A percentile compares a stretch with the other conserved stretches of the same genome.
These are phyloP conservation scores for Thryonomys swinderianus DNA, from an alignment of 2,113 vertebrate genomes.

Conservation along the genomic window DNA sequence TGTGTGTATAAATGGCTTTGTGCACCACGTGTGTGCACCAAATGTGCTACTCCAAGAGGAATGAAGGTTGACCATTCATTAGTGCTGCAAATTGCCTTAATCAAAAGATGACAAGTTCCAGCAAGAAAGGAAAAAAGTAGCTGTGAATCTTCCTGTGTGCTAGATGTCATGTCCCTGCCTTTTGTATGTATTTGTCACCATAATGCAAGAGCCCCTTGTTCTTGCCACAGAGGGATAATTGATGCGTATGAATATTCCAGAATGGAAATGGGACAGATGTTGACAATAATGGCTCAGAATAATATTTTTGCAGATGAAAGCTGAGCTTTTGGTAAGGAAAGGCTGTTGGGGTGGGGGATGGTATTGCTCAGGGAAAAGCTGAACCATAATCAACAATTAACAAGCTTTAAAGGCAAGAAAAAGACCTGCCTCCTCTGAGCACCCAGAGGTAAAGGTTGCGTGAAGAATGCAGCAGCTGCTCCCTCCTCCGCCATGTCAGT, in stretches of 20 bases:
- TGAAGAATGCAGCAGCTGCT: background rate
- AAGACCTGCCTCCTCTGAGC: background rate
- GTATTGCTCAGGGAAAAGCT: constrained; percentile 67
- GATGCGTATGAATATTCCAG: constrained; percentile 83
- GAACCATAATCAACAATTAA: constrained; percentile 80
- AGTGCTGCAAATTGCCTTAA: constrained; percentile 80
- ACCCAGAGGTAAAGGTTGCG: background rate
- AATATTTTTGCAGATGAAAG: constrained; percentile 82
- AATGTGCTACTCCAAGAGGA: background rate
- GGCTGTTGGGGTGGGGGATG: constrained; percentile 68
- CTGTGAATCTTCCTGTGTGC: constrained; percentile 67
- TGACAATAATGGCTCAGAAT: constrained; percentile 82
- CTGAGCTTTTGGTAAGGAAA: constrained; percentile 71
- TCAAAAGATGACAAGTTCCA: constrained; percentile 81
- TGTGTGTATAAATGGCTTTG: background rate
- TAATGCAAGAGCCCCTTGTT: constrained; percentile 76
- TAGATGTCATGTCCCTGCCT: constrained; percentile 76
- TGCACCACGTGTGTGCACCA: background rate
- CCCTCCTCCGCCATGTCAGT: background rate
- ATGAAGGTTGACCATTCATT: constrained; percentile 62
- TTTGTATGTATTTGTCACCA: constrained; percentile 81
- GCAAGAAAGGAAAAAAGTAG: constrained; percentile 75
- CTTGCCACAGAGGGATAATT: constrained; percentile 81
- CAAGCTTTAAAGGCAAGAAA: constrained; percentile 51
- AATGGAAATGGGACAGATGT: constrained; percentile 84